phyloP scores from a whole-genome alignment of 2,113 vertebrate genomes.

The human region DNA sequence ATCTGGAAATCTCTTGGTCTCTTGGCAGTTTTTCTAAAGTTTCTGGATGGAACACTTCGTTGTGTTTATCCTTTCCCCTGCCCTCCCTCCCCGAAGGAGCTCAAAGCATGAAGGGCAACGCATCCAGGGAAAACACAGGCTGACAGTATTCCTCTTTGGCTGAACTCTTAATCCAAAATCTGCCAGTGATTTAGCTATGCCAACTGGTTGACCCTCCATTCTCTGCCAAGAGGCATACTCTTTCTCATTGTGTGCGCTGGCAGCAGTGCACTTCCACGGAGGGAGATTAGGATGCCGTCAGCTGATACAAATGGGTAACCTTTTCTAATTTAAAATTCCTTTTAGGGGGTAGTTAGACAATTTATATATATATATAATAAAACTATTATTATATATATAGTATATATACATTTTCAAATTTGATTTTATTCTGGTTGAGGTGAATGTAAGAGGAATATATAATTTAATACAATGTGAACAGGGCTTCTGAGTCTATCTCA shows the following conservation, averaged over 20 bases:
- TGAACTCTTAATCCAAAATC: constrained; percentile 70
- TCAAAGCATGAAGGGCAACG: constrained; percentile 76
- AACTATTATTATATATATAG: constrained; percentile 82
- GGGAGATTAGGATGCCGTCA: constrained; percentile 61
- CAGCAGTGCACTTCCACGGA: constrained; percentile 39
- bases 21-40: constrained; percentile 75
- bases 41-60: constrained; percentile 77
- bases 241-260: constrained; percentile 59
- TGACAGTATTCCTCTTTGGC: constrained; percentile 73
- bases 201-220: constrained; percentile 69
- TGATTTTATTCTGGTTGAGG: constrained; percentile 83
- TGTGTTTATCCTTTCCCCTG: constrained; percentile 70
- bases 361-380: constrained; percentile 85
- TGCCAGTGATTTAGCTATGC: constrained; percentile 71
- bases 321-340: constrained; percentile 82
- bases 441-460: constrained; percentile 85
- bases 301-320: constrained; percentile 74
- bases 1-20: constrained; percentile 78
- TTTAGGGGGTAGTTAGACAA: constrained; percentile 81
- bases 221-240: constrained; percentile 68
- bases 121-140: constrained; percentile 77
- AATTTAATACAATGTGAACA: constrained; percentile 79
- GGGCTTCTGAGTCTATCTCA: constrained; percentile 78
- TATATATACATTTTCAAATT: constrained; percentile 86
- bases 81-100: constrained; percentile 73